Conservation (phyloP, 2,888 invertebrate genomes). For the Augochlorella aurata region DNA sequence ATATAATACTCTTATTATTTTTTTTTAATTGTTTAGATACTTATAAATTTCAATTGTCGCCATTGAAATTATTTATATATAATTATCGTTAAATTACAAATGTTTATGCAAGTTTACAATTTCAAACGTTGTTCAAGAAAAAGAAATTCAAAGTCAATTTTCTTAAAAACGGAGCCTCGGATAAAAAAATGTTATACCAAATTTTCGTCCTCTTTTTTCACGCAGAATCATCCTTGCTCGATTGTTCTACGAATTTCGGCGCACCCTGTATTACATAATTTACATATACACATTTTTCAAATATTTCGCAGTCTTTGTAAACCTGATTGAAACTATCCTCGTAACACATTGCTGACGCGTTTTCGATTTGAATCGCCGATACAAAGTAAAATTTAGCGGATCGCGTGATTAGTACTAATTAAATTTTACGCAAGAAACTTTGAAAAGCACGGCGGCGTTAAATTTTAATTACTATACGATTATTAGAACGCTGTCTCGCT, state of each 20-base stretch:
- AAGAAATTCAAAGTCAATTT: too few species aligned
- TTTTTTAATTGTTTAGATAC: too few species aligned
- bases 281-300: too few species aligned
- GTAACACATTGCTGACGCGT: background rate
- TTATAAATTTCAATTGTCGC: background rate
- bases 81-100: background rate
- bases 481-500: slow-evolving; percentile 12
- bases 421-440: slow-evolving; percentile 2
- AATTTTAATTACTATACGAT: slow-evolving; percentile 37
- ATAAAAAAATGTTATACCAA: too few species aligned
- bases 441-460: background rate
- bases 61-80: background rate
- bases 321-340: background rate
- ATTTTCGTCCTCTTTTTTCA: too few species aligned
- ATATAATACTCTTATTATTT: too few species aligned
- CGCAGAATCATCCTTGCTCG: too few species aligned
- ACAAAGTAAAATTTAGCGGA: background rate
- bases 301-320: too few species aligned
- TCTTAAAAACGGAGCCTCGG: too few species aligned
- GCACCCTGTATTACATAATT: too few species aligned
- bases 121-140: background rate
- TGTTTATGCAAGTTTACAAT: background rate
- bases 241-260: too few species aligned
- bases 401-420: slow-evolving; percentile 12
- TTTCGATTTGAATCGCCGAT: background rate